Evolutionary conservation across 2,797 vertebrate genomes (phyloP), one percentile per base, ranked within the genome.

Genomic region (Geotria australis): DNA sequence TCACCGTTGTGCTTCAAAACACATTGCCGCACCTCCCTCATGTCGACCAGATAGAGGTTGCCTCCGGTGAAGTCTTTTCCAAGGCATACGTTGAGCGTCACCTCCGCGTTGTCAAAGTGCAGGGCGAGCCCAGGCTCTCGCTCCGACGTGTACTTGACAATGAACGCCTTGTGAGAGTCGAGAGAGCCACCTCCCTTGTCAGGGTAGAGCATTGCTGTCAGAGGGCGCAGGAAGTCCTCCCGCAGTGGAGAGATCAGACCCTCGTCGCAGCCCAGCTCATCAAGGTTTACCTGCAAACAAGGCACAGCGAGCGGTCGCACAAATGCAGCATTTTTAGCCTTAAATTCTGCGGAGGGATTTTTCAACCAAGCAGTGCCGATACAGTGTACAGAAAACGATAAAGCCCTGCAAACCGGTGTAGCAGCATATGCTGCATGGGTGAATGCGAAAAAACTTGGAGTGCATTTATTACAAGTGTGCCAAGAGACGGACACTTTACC

Each of bases 101-200:
- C 74, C 64, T 98, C 91, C 0, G 91, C 78, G 0, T 98, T 98
- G 68, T 98, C 88, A 0, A 80, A 95, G 69, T 98, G 91, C 57
- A 78, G 82, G 68, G 77, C 79, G 53, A 98, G 64, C 58, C 88
- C 84, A 48, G 77, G 65, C 63, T 96, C 91, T 69, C 89, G 70
- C 0, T 72, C 68, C 9, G 76, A 68, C 0, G 79, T 69, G 1
- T 98, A 98, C 63, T 85, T 93, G 63, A 98, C 91, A 8, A 79
- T 78, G 2, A 98, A 98, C 1, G 80, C 85, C 12, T 76, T 85
- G 69, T 96, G 89, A 66, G 81, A 95, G 70, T 98, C 82, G 60
- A 98, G 69, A 56, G 59, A 64, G 51, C 61, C 56, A 0, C 85
- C 86, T 0, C 84, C 83, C 12, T 73, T 72, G 62, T 95, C 86